These are phyloP conservation scores for Calliphora vomitoria DNA, from an alignment of 2,888 invertebrate species.

Conservation along the genomic window DNA sequence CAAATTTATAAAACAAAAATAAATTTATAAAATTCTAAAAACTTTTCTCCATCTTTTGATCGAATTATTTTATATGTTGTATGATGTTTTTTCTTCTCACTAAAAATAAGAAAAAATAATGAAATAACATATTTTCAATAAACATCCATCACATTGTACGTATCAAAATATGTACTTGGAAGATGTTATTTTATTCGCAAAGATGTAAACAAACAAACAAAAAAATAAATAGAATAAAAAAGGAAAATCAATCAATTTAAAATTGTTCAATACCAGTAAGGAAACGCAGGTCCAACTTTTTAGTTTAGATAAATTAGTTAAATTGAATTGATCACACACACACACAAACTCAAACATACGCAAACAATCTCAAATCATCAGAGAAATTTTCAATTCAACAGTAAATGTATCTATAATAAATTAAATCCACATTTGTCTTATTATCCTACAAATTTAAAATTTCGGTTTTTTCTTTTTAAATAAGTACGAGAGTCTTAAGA, in stretches of 20 bases:
- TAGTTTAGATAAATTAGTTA: conserved; percentile 59
- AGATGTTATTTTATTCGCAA: conserved; percentile 31
- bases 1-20: no score
- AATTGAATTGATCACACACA: conserved; percentile 49
- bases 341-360: background rate
- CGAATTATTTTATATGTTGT: conserved; percentile 27
- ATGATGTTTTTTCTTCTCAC: background rate
- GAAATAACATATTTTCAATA: conserved; percentile 24
- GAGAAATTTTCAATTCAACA: background rate
- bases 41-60: conserved; percentile 17
- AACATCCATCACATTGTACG: conserved; percentile 62
- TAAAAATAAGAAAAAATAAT: conserved; percentile 18
- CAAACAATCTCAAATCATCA: background rate
- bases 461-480: background rate
- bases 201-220: conserved; percentile 21
- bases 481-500: no score
- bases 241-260: conserved; percentile 67
- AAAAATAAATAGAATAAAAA: conserved; percentile 12
- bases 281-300: conserved; percentile 28
- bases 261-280: conserved; percentile 25
- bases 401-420: conserved; percentile 52
- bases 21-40: background rate
- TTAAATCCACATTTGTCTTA: conserved; percentile 60
- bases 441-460: conserved; percentile 9
- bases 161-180: conserved; percentile 42